A percentile compares a stretch with the other conserved stretches of the same genome.
phyloP scores from a whole-genome alignment of 1,140 invertebrate species.

The Micrasema minimum region DNA sequence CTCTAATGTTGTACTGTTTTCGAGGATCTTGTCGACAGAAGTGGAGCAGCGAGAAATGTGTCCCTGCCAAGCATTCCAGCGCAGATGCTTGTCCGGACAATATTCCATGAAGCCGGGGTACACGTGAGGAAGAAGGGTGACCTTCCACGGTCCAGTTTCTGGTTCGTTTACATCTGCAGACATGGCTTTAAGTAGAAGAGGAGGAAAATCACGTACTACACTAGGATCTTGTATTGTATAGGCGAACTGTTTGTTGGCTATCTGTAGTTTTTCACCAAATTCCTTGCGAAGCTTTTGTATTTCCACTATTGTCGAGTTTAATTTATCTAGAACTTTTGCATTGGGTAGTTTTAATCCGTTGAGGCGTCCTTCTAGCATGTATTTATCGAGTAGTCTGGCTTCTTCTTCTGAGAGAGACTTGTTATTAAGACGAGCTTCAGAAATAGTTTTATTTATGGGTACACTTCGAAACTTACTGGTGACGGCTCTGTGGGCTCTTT shows the following conservation, averaged over 20 bases:
- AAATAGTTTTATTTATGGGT: constrained; percentile 75
- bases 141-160: constrained; percentile 80
- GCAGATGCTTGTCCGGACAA: constrained; percentile 79
- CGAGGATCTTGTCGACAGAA: constrained; percentile 71
- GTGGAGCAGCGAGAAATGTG: constrained; percentile 76
- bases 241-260: constrained; percentile 72
- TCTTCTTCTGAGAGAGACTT: constrained; percentile 74
- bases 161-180: constrained; percentile 71
- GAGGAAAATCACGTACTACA: constrained; percentile 79
- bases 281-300: constrained; percentile 67
- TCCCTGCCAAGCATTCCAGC: constrained; percentile 88
- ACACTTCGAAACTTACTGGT: constrained; percentile 74
- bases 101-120: constrained; percentile 81
- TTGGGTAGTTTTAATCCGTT: constrained; percentile 75
- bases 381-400: constrained; percentile 79
- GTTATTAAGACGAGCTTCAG: constrained; percentile 69
- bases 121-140: constrained; percentile 78
- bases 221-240: constrained; percentile 74
- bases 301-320: constrained; percentile 64
- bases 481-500: constrained; percentile 74
- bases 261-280: constrained; percentile 73
- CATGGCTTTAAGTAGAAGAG: constrained; percentile 74
- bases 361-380: constrained; percentile 81
- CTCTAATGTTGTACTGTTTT: constrained; percentile 81
- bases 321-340: constrained; percentile 58